Base-by-base conservation (phyloP, 2,888 invertebrate species). In the Stenchaetothrips biformis region DNA sequence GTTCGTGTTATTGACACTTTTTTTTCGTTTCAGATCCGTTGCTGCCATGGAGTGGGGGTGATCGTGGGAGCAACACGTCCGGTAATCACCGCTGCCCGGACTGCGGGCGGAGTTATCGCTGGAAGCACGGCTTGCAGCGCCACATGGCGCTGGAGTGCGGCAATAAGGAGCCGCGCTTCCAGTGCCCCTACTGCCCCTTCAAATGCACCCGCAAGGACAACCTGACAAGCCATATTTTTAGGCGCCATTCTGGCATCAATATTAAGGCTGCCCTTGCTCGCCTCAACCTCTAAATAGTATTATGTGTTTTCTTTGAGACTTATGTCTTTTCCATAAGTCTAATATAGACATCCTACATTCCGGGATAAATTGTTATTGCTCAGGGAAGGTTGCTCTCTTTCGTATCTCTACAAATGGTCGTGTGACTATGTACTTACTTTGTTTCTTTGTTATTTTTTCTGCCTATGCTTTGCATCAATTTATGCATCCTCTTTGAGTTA, bases 91-190 rank as follows among this genome's bases (percentile, higher is more conserved):
- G 25, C 9, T 82, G 82, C 59, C 80, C 67, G 2, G 74, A 49
- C n/a, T 82, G 82, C 37, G 67, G 67, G 21, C 67, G 67, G 21
- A 74, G 21, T 7, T 83, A 83, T 53, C 81, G 81, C 48, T 78
- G 81, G 79, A 81, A 81, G 48, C 59, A 81, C 16, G 81, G 79
- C 49, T 59, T 83, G 48, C 78, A 78, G 21, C 81, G 80, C 48
- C 83, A 83, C 62, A 77, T 79, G 80, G 81, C 81, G 78, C 83
- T 81, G 62, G 83, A 82, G 47, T 83, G 83, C 78, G 83, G 82
- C 21, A 74, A 74, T 11, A 74, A 74, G 67, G 82, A 80, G 25
- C 83, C 83, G 11, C 82, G 82, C 59, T 83, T 83, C 59, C 59
- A 78, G 48, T 84, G 84, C 48, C 80, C 79, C 0, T 79, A 79